Evolutionary conservation across 2,797 vertebrate species (phyloP).

Genomic region (Syncerus caffer): DNA sequence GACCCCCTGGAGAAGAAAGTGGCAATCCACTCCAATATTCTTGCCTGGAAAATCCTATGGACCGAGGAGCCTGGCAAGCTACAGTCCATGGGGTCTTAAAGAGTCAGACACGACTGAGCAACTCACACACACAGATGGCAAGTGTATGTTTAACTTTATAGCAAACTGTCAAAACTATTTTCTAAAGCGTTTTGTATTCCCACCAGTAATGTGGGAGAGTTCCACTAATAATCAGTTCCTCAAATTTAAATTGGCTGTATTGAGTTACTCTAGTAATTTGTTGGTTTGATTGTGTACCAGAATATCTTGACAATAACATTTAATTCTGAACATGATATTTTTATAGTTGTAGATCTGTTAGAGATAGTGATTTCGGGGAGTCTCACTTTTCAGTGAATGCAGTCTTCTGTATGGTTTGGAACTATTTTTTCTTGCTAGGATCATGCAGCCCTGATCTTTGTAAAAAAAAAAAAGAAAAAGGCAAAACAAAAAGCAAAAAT

Average conservation of each 20-base stretch:
- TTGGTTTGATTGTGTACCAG: background rate
- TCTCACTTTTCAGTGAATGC: background rate
- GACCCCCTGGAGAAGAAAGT: background rate
- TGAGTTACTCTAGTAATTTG: background rate
- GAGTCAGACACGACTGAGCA: background rate
- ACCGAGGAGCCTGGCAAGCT: background rate
- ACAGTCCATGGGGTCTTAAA: background rate
- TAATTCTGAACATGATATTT: conserved; percentile 26
- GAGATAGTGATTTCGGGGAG: background rate
- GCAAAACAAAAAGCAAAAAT: background rate
- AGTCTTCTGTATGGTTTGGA: background rate
- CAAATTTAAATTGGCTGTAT: background rate
- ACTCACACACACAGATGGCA: background rate
- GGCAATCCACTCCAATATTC: background rate
- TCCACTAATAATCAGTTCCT: background rate
- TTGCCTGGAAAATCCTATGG: background rate
- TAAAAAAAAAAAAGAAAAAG: background rate
- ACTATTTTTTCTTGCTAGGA: background rate
- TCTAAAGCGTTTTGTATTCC: background rate
- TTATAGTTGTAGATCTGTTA: background rate
- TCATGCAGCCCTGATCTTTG: background rate
- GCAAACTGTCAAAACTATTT: background rate
- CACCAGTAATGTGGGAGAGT: background rate
- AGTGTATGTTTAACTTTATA: conserved; percentile 10
- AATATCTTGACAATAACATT: background rate